A percentile compares a stretch with the other conserved stretches of the same genome.
phyloP scores from a whole-genome alignment of 2,888 invertebrate species.

The Eubasilissa splendida region DNA sequence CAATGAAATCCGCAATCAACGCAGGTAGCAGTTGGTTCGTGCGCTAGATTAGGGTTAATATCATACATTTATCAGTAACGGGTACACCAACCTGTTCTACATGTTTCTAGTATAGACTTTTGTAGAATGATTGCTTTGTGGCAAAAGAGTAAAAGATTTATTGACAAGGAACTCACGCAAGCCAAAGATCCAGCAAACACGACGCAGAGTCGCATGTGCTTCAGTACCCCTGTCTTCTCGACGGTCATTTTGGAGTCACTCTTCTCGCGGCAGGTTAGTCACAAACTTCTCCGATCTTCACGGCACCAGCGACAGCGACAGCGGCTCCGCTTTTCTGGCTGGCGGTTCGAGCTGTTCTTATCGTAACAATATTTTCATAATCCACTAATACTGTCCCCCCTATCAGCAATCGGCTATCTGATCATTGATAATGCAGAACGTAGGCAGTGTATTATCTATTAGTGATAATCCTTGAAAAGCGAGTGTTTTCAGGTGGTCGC shows the following conservation, averaged over 20 bases:
- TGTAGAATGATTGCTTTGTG: too few species aligned
- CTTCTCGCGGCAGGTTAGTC: background rate
- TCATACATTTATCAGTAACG: too few species aligned
- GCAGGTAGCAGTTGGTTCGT: too few species aligned
- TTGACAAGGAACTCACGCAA: conserved; percentile 18
- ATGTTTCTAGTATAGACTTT: too few species aligned
- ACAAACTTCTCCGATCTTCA: background rate
- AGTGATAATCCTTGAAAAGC: background rate
- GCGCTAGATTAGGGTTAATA: too few species aligned
- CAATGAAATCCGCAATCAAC: too few species aligned
- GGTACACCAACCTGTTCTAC: too few species aligned
- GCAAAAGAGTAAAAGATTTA: too few species aligned
- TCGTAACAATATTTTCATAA: too few species aligned
- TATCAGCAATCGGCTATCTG: conserved; percentile 26
- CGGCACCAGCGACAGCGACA: background rate
- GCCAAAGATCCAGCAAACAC: conserved; percentile 12
- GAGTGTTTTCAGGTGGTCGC: background rate
- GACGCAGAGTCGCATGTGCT: conserved; percentile 23
- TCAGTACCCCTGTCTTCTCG: conserved; percentile 15
- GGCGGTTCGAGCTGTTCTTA: too few species aligned
- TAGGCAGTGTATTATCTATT: background rate
- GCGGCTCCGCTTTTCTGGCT: background rate
- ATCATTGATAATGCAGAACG: conserved; percentile 10
- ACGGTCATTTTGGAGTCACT: conserved; percentile 16
- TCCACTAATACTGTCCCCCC: too few species aligned